Conservation (phyloP, 2,113 vertebrate species). For the Corythornis madagascariensis region DNA sequence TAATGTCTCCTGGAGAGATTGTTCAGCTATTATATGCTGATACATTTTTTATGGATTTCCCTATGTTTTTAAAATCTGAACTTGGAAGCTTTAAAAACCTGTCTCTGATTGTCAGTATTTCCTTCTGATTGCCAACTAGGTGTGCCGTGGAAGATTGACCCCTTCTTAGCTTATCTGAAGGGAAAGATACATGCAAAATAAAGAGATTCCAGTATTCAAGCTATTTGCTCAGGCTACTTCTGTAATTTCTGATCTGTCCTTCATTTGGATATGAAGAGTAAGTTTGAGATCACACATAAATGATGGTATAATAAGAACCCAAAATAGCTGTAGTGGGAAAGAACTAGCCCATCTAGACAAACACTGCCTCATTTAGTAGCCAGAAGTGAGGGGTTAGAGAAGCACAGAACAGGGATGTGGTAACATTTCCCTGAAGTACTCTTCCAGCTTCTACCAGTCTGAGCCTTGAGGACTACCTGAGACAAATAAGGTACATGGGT, state of each 20-base stretch:
- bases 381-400: fast-evolving
- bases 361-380: not conserved
- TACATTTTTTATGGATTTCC: conserved; percentile 53
- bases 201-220: not conserved
- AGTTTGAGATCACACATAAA: not conserved
- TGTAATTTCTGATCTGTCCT: not conserved
- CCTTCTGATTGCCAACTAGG: not conserved
- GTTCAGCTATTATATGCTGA: conserved; percentile 49
- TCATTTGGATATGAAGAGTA: not conserved
- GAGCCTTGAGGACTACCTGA: not conserved
- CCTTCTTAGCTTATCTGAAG: not conserved
- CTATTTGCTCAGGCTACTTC: not conserved
- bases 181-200: not conserved
- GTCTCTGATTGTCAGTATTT: conserved; percentile 1
- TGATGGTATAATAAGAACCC: not conserved
- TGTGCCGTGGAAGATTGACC: not conserved
- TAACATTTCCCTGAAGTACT: not conserved
- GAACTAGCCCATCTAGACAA: not conserved
- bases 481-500: not conserved
- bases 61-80: conserved; percentile 1
- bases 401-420: not conserved
- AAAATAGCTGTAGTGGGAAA: not conserved
- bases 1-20: conserved; percentile 58
- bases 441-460: not conserved
- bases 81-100: not conserved